phyloP scores from a whole-genome alignment of 2,888 invertebrate genomes.

The Imbricaverruca yamaguchii region DNA sequence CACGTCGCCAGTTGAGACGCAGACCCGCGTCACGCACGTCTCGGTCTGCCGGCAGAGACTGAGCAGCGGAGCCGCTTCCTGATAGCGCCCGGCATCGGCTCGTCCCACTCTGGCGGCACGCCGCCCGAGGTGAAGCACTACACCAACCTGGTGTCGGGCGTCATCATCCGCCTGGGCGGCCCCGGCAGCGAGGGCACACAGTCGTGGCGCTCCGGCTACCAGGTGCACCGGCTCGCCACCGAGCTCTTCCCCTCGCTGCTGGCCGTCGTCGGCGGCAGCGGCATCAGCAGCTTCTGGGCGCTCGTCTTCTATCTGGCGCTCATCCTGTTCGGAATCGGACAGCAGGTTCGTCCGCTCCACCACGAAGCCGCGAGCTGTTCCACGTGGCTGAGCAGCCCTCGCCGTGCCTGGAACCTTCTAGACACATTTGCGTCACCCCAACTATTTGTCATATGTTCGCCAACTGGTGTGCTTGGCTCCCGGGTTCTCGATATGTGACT shows the following conservation, averaged over 20 bases:
- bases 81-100: conserved; percentile 19
- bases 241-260: conserved; percentile 79
- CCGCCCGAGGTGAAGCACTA: conserved; percentile 1
- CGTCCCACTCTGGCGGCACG: conserved; percentile 12
- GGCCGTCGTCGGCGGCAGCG: conserved; percentile 59
- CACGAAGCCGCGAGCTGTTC: no score
- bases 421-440: no score
- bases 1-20: no score
- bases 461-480: no score
- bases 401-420: no score
- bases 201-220: conserved; percentile 3
- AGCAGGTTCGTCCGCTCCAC: conserved; percentile 49
- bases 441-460: no score
- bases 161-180: background rate
- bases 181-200: background rate
- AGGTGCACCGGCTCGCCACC: conserved; percentile 63
- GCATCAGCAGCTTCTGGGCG: conserved; percentile 79
- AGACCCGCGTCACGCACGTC: no score
- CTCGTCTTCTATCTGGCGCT: conserved; percentile 76
- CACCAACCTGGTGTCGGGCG: conserved; percentile 20
- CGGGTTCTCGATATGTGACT: no score
- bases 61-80: conserved; percentile 7
- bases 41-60: background rate
- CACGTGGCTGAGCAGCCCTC: no score
- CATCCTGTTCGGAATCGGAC: conserved; percentile 77